Evolutionary conservation across 2,113 vertebrate species (phyloP), one percentile per base, ranked within the genome.

Genomic region (Stegastes partitus): DNA sequence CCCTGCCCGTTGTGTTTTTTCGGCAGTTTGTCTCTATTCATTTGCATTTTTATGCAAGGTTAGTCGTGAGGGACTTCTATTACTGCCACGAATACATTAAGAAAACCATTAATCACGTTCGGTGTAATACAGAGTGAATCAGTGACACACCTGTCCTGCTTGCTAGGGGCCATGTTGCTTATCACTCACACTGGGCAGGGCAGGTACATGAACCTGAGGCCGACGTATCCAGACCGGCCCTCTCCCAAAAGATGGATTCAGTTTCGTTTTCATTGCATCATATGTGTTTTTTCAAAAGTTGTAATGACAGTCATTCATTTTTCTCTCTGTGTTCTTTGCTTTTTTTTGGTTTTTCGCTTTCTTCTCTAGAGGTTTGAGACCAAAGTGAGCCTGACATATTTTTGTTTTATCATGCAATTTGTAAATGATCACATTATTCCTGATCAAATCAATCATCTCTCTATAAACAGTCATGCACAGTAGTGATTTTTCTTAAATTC

Each of bases 1-100:
- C 81, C 82, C 89, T 68, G 75, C 90, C 87, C 87, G 87, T 58
- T 76, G 66, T 90, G 73, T 89, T 92, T 89, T 88, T 90, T 74
- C 75, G 19, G 28, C 78, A 84, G 69, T 91, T 89, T 91, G 87
- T 93, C 84, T 89, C 79, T 84, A 81, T 86, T 90, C 88, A 93
- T 94, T 94, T 92, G 92, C 94, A 94, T 95, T 94, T 93, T 94
- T 93, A 93, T 93, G 92, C 91, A 93, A 94, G 89, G 90, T 93
- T 94, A 92, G 89, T 88, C 77, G 78, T 78, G 82, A 79, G 85
- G 92, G 90, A 89, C 87, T 92, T 91, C 82, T 90, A 87, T 94
- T 92, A 87, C 83, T 84, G 89, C 81, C 70, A 68, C 81, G 85
- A 95, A 93, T 88, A 93, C 84, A 93, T 94, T 93, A 93, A 87